These are phyloP conservation scores for Poeciliopsis gracilis DNA, from an alignment of 2,797 vertebrate species.

Conservation along the genomic window DNA sequence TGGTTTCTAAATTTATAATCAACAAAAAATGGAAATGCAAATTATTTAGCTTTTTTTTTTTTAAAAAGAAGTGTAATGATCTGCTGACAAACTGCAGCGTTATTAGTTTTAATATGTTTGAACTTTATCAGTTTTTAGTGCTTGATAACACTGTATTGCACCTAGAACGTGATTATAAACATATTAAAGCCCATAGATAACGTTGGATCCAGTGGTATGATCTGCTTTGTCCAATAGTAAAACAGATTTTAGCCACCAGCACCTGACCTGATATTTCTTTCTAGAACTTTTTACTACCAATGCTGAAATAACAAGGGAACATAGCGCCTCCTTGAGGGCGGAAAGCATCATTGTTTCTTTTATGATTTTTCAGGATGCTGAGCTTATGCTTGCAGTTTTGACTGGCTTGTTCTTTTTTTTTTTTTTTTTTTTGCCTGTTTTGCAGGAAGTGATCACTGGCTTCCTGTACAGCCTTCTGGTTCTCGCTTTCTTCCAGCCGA, in stretches of 20 bases:
- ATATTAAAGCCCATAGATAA: slow-evolving; percentile 23
- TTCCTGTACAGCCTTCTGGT: slow-evolving; percentile 93
- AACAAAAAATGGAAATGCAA: background rate
- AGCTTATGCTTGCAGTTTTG: background rate
- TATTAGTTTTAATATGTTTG: background rate
- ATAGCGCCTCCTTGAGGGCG: slow-evolving; percentile 1
- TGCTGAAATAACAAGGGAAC: background rate
- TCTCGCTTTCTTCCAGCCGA: slow-evolving; percentile 86
- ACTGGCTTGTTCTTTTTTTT: slow-evolving; percentile 24
- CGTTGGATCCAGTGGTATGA: slow-evolving; percentile 24
- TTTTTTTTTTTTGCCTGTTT: slow-evolving; percentile 18
- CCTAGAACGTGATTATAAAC: slow-evolving; percentile 25
- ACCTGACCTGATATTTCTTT: slow-evolving; percentile 4
- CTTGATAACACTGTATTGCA: background rate
- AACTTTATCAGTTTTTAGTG: background rate
- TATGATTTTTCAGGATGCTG: background rate
- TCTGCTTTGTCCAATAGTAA: background rate
- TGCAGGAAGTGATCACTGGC: slow-evolving; percentile 94
- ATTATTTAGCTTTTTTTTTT: background rate
- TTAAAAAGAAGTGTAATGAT: background rate
- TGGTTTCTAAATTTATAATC: background rate
- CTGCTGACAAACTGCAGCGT: background rate
- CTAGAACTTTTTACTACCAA: background rate
- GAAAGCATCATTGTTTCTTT: background rate
- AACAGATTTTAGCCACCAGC: background rate